Evolutionary conservation across 2,113 vertebrate genomes (phyloP).

Genomic region (Tachycineta bicolor): DNA sequence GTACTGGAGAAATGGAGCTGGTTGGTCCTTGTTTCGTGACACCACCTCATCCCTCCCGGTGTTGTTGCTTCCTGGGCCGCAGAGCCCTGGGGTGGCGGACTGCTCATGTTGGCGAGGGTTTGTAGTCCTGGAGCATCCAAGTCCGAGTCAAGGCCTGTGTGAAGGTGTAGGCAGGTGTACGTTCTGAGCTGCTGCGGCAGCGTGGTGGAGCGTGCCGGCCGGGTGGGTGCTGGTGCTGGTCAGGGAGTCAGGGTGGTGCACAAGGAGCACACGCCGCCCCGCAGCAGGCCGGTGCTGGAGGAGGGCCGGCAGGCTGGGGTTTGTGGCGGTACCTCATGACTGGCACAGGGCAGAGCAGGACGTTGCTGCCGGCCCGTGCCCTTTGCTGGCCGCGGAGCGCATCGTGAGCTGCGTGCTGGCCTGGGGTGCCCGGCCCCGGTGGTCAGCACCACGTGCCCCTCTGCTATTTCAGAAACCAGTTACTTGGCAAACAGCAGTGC

Average conservation of each 20-base stretch:
- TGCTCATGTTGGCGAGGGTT: not conserved
- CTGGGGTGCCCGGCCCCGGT: fast-evolving
- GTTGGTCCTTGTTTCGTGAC: not conserved
- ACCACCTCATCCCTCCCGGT: not conserved
- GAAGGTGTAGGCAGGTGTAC: not conserved
- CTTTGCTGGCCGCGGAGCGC: fast-evolving
- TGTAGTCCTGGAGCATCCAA: not conserved
- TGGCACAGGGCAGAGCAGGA: not conserved
- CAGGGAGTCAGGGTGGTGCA: not conserved
- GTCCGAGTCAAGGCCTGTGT: fast-evolving
- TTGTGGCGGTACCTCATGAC: fast-evolving
- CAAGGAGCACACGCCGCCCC: fast-evolving
- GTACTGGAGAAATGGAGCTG: not conserved
- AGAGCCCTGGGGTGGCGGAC: not conserved
- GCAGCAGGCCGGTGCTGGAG: not conserved
- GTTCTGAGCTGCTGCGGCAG: fast-evolving
- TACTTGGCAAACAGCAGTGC: not conserved
- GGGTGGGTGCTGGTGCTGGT: fast-evolving
- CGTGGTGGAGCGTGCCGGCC: fast-evolving
- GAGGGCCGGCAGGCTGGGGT: fast-evolving
- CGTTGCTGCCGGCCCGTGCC: not conserved
- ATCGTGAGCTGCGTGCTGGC: fast-evolving
- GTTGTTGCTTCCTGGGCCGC: not conserved
- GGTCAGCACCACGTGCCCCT: fast-evolving
- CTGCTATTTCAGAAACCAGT: not conserved